Evolutionary conservation across 1,140 invertebrate genomes (phyloP).

Genomic region (Drosophila insularis): DNA sequence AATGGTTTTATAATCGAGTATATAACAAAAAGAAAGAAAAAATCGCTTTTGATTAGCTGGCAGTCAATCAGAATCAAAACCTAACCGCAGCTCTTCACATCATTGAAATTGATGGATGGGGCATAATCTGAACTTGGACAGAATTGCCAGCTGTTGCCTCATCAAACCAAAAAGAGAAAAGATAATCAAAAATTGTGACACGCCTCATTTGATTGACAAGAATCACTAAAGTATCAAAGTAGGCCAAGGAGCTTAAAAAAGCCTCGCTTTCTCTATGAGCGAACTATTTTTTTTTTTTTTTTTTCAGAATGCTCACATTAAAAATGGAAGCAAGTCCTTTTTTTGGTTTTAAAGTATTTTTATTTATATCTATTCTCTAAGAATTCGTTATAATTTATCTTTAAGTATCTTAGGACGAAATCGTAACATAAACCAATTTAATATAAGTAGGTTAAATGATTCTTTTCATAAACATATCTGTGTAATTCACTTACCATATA

Average conservation of each 20-base stretch:
- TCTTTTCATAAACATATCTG: slow-evolving; percentile 10
- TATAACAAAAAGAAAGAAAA: too few species aligned
- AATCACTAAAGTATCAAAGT: not conserved
- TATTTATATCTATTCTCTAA: too few species aligned
- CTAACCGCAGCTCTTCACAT: slow-evolving; percentile 4
- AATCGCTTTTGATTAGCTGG: slow-evolving; percentile 67
- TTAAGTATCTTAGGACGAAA: too few species aligned
- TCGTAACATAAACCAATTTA: too few species aligned
- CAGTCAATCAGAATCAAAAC: slow-evolving; percentile 52
- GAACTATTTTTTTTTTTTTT: too few species aligned
- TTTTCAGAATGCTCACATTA: too few species aligned
- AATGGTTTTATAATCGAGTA: slow-evolving; percentile 76
- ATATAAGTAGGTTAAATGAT: too few species aligned
- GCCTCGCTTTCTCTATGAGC: too few species aligned
- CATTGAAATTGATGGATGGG: slow-evolving; percentile 60
- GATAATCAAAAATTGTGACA: slow-evolving; percentile 1
- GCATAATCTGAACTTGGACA: slow-evolving; percentile 41
- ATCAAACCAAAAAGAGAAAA: not conserved
- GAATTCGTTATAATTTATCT: too few species aligned
- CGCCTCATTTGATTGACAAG: slow-evolving; percentile 32
- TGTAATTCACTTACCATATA: slow-evolving; percentile 89
- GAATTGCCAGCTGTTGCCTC: slow-evolving; percentile 39
- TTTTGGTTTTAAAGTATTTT: too few species aligned
- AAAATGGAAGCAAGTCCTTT: too few species aligned
- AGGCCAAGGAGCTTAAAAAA: not conserved